phyloP scores from a whole-genome alignment of 2,797 vertebrate species.

The Protosalanx chinensis region DNA sequence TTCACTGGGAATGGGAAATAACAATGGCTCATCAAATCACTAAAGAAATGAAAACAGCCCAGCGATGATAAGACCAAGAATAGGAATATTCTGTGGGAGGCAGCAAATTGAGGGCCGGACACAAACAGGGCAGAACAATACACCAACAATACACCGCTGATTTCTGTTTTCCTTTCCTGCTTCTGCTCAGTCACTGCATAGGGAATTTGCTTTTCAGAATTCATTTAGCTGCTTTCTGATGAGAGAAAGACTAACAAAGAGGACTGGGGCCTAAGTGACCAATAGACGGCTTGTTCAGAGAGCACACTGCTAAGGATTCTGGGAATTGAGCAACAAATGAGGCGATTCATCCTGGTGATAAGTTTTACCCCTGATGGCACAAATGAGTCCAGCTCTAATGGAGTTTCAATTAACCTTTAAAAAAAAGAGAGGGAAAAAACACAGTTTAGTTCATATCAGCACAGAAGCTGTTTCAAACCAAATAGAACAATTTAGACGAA shows the following conservation, averaged over 20 bases:
- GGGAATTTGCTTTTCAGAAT: constrained; percentile 38
- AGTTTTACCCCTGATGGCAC: constrained; percentile 14
- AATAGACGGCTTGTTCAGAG: constrained; percentile 9
- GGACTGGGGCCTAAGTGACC: background rate
- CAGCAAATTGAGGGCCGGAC: constrained; percentile 32
- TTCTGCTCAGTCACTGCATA: constrained; percentile 35
- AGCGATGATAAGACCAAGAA: constrained; percentile 23
- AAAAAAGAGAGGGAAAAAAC: background rate
- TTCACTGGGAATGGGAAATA: constrained; percentile 19
- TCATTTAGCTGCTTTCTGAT: constrained; percentile 20
- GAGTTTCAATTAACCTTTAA: constrained; percentile 5
- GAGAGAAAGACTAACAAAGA: constrained; percentile 19
- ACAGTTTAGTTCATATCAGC: background rate
- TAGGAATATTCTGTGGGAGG: background rate
- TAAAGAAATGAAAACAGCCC: constrained; percentile 16
- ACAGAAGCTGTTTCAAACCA: background rate
- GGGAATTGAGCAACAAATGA: constrained; percentile 9
- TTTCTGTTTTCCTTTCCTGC: constrained; percentile 31
- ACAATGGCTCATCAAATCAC: constrained; percentile 20
- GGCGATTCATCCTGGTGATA: constrained; percentile 15
- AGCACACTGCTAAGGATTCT: background rate
- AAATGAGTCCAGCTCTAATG: constrained; percentile 7
- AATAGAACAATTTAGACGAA: background rate
- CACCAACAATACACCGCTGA: constrained; percentile 21
- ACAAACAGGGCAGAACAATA: constrained; percentile 34